Evolutionary conservation across 2,797 vertebrate genomes (phyloP).

Genomic region (Cetoscarus ocellatus): DNA sequence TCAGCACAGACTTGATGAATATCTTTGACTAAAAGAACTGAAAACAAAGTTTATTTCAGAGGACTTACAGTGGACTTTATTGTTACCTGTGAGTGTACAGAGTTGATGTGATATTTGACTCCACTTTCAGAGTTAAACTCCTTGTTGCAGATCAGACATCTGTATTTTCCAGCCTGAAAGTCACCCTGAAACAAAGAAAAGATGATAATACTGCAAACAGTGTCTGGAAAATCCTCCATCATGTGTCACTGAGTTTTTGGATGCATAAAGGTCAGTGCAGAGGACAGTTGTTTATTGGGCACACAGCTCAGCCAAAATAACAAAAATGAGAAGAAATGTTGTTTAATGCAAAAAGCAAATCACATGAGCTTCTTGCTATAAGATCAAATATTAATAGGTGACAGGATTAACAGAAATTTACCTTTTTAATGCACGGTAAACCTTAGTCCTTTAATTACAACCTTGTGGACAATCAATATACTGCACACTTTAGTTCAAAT

Average conservation of each 20-base stretch:
- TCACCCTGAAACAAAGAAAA: constrained; percentile 85
- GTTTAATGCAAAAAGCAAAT: too few relatives aligned
- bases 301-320: too few relatives aligned
- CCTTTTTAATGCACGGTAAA: neutral
- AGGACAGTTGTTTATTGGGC: too few relatives aligned
- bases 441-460: neutral
- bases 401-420: neutral
- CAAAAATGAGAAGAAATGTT: too few relatives aligned
- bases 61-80: neutral
- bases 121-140: constrained; percentile 97
- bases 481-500: neutral
- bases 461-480: neutral
- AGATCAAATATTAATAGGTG: too few relatives aligned
- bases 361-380: too few relatives aligned
- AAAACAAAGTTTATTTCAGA: too few relatives aligned
- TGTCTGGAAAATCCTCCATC: neutral
- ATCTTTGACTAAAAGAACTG: too few relatives aligned
- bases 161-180: constrained; percentile 94
- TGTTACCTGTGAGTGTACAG: constrained; percentile 92
- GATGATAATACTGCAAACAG: neutral
- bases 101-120: constrained; percentile 98
- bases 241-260: too few relatives aligned
- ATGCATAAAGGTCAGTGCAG: too few relatives aligned
- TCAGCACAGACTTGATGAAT: too few relatives aligned
- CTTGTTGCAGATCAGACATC: constrained; percentile 94